Conservation (phyloP, 1,140 invertebrate species). For the Drosophila ambigua region DNA sequence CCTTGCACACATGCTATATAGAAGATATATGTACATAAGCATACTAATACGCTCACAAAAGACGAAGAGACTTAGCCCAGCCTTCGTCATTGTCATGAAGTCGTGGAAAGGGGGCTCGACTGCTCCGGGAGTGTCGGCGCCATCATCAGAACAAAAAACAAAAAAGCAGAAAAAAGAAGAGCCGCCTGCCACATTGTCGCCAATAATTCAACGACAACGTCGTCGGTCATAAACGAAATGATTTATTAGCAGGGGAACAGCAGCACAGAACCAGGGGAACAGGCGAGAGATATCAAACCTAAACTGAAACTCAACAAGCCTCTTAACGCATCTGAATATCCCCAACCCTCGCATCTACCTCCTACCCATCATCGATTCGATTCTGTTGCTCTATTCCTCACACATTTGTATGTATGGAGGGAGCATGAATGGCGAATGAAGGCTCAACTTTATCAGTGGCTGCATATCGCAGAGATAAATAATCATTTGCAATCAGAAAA, state of each 20-base stretch:
- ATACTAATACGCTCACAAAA: constrained; percentile 19
- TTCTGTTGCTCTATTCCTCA: constrained; percentile 7
- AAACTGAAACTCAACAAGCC: constrained; percentile 41
- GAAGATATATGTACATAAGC: constrained; percentile 1
- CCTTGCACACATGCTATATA: constrained; percentile 11
- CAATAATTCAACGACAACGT: constrained; percentile 53
- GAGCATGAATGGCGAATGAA: too few species aligned
- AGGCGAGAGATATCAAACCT: constrained; percentile 24
- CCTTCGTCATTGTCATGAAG: constrained; percentile 36
- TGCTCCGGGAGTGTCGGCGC: constrained; percentile 42
- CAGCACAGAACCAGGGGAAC: not conserved
- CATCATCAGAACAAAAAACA: constrained; percentile 35
- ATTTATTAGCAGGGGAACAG: constrained; percentile 38
- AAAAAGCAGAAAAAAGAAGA: not conserved
- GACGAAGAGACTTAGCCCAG: constrained; percentile 14
- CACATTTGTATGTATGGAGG: constrained; percentile 5
- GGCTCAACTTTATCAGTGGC: constrained; percentile 47
- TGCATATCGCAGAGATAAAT: constrained; percentile 47
- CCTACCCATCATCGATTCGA: too few species aligned
- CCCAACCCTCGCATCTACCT: constrained; percentile 3
- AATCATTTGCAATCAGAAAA: constrained; percentile 53
- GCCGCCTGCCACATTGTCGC: constrained; percentile 54
- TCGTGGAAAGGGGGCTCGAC: not conserved
- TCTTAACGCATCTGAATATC: constrained; percentile 32
- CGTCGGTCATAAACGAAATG: constrained; percentile 57